Conservation (phyloP, 2,113 vertebrate genomes). For the rabbit (Oryctolagus cuniculus) region DNA sequence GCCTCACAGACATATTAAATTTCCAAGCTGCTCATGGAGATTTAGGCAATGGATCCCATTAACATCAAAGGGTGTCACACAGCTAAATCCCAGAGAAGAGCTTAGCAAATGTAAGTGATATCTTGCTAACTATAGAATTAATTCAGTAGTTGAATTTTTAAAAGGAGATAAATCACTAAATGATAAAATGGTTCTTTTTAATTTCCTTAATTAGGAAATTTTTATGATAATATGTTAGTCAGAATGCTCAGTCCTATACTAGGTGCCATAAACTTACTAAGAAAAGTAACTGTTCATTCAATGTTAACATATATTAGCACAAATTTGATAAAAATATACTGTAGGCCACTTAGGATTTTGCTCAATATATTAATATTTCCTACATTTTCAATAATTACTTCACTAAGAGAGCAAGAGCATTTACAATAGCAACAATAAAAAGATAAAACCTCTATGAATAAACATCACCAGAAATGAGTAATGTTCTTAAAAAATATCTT, state of each 20-base stretch:
- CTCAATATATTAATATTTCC: background rate
- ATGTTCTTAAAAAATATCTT: background rate
- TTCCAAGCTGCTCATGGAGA: slow-evolving; percentile 46
- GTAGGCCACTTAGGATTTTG: background rate
- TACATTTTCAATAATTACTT: background rate
- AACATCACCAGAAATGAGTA: background rate
- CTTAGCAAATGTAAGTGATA: slow-evolving; percentile 46
- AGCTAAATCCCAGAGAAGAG: slow-evolving; percentile 32
- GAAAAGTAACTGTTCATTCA: background rate
- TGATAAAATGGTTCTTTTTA: background rate
- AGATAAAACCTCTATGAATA: background rate
- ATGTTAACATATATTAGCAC: background rate
- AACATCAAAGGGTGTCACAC: slow-evolving; percentile 55
- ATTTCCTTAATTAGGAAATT: background rate
- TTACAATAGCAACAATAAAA: background rate
- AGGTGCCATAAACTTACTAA: background rate
- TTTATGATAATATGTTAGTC: background rate
- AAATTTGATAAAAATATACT: slow-evolving; percentile 11
- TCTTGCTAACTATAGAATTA: background rate
- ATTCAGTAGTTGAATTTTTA: slow-evolving; percentile 46
- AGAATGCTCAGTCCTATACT: background rate
- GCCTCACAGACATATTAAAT: slow-evolving; percentile 20
- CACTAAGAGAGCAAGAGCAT: background rate
- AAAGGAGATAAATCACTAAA: slow-evolving; percentile 4
- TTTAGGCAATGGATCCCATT: slow-evolving; percentile 60